Base-by-base conservation (phyloP, 2,888 invertebrate species). In the Leptinotarsa haldemani region DNA sequence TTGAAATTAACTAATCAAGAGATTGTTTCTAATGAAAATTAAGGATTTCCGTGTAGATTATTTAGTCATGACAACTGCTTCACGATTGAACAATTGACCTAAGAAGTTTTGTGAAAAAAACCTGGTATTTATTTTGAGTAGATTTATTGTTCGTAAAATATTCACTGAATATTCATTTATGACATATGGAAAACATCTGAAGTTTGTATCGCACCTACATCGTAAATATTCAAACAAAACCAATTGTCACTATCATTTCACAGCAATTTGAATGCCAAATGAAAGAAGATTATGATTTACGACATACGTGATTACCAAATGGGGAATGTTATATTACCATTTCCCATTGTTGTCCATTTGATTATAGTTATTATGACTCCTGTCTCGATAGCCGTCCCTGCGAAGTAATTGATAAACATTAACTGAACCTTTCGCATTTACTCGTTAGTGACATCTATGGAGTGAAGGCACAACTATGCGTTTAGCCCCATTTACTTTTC, bases 191-290 rank as follows among this genome's bases (percentile, higher is more conserved):
- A 56, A 13, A 4, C 56, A 56, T 25, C 13, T 56, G 22, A 20
- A 18, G 56, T 56, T 20, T 56, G 56, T 22, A 13, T 22, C 56
- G 15, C 56, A 56, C 56, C 56, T 56, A 22, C 15, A 56, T 56
- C 56, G 56, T 56, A 56, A 56, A 56, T 56, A 56, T 56, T 56
- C 13, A 12, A 50, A 16, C n/a, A 50, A 15, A 50, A 50, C 50
- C 5, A 9, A 40, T 40, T 52, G 18, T 56, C 56, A 22, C 22
- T 13, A 22, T 56, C 15, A 56, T 56, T 56, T 22, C 56, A 56
- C 15, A 22, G 22, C 22, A 56, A 22, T 56, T 56, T 56, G 13
- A 56, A 22, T 56, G 13, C 56, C 56, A 56, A 56, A 20, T 56
- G 56, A 56, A 22, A 56, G 22, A 56, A 22, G 20, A 25, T 4